Evolutionary conservation across 2,797 vertebrate species (phyloP).

Genomic region (Psittacula echo): DNA sequence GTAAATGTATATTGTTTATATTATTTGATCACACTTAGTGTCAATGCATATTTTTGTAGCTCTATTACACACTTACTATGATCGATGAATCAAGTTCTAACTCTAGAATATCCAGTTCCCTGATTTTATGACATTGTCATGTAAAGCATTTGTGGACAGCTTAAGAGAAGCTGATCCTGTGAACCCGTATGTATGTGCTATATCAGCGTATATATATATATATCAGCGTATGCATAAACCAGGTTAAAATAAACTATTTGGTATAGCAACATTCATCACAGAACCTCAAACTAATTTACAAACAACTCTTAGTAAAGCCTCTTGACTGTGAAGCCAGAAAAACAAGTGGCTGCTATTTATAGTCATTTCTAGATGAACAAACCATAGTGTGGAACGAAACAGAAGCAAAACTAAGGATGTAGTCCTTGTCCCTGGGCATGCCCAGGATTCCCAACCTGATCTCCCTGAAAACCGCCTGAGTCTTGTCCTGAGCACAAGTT

Average conservation of each 20-base stretch:
- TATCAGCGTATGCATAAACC: background rate
- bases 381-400: rapidly evolving
- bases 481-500: background rate
- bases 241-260: background rate
- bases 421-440: background rate
- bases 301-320: background rate
- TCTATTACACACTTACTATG: background rate
- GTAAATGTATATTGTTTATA: background rate
- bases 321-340: background rate
- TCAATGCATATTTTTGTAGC: background rate
- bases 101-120: constrained; percentile 1
- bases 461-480: background rate
- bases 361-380: background rate
- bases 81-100: background rate
- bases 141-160: background rate
- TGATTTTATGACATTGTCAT: constrained; percentile 22
- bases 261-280: background rate
- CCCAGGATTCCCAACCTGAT: background rate
- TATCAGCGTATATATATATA: background rate
- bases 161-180: background rate
- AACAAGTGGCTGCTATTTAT: background rate
- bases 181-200: background rate
- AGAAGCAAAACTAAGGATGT: background rate
- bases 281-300: background rate
- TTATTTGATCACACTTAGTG: background rate